phyloP scores from a whole-genome alignment of 2,888 invertebrate species.

The Harpagoxenus sublaevis region DNA sequence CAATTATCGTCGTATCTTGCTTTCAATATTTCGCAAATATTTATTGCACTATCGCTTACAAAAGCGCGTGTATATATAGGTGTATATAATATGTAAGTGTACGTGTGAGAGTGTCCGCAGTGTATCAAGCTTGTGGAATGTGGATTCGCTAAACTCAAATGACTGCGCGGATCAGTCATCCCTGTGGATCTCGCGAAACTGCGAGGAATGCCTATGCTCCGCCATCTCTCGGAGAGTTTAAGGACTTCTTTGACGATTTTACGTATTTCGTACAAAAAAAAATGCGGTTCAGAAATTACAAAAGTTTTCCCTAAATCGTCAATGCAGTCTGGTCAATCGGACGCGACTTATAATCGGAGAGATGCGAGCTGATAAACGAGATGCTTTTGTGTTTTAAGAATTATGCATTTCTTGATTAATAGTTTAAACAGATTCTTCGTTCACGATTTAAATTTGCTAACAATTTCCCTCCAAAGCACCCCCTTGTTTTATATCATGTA shows the following conservation, averaged over 20 bases:
- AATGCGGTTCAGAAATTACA: conserved; percentile 66
- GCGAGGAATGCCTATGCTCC: conserved; percentile 69
- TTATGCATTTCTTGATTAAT: conserved; percentile 1
- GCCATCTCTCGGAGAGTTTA: conserved; percentile 84
- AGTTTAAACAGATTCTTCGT: neutral
- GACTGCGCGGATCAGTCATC: conserved; percentile 13
- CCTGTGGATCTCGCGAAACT: conserved; percentile 19
- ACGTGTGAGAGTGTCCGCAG: neutral
- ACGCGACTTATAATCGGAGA: neutral
- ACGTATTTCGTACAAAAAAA: conserved; percentile 81
- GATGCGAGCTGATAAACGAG: neutral
- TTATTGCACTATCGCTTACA: neutral
- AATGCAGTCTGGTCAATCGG: conserved; percentile 45
- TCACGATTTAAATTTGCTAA: neutral
- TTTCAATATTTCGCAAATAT: neutral
- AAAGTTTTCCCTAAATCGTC: conserved; percentile 25
- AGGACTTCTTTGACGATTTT: conserved; percentile 82
- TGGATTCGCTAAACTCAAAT: neutral
- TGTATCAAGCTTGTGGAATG: neutral
- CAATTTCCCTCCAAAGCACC: neutral
- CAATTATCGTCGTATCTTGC: neutral
- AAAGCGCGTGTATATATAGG: neutral
- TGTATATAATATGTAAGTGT: neutral
- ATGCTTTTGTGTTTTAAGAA: neutral
- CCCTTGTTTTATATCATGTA: neutral